These are phyloP conservation scores for Corbicula japonica DNA, from an alignment of 2,888 invertebrate species.

Conservation along the genomic window DNA sequence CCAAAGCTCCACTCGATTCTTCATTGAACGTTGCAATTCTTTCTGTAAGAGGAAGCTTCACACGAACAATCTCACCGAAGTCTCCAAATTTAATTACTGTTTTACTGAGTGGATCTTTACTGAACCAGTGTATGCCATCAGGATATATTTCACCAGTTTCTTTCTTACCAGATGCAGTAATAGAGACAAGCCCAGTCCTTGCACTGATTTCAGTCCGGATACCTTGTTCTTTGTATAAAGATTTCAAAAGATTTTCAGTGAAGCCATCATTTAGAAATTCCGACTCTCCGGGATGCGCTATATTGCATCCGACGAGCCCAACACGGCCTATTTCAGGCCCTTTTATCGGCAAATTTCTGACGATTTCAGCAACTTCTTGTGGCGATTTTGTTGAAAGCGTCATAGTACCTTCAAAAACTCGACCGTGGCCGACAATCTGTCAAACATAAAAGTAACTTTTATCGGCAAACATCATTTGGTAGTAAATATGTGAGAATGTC, in stretches of 20 bases:
- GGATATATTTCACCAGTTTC: conserved; percentile 14
- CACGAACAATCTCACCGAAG: neutral
- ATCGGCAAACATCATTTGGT: too few species aligned
- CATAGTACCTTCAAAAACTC: neutral
- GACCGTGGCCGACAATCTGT: conserved; percentile 15
- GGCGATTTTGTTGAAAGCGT: neutral
- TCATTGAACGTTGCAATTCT: neutral
- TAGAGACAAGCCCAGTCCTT: neutral
- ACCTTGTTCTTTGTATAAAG: neutral
- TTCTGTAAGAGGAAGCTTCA: neutral
- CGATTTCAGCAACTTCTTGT: neutral
- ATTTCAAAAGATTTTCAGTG: conserved; percentile 3
- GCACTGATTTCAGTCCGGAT: conserved; percentile 1
- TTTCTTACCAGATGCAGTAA: conserved; percentile 6
- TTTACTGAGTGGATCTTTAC: conserved; percentile 7
- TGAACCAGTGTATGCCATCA: conserved; percentile 21
- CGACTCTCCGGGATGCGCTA: neutral
- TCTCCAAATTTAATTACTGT: conserved; percentile 1
- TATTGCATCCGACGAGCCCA: conserved; percentile 5
- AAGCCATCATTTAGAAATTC: conserved; percentile 5
- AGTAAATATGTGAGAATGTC: too few species aligned
- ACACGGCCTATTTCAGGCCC: neutral
- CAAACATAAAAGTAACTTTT: too few species aligned
- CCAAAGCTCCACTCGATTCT: conserved; percentile 11
- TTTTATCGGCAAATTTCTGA: neutral